Percentiles rank a stretch among this genome's conserved stretches.
Conservation (phyloP, 2,113 vertebrate genomes). For the Zeus faber region DNA sequence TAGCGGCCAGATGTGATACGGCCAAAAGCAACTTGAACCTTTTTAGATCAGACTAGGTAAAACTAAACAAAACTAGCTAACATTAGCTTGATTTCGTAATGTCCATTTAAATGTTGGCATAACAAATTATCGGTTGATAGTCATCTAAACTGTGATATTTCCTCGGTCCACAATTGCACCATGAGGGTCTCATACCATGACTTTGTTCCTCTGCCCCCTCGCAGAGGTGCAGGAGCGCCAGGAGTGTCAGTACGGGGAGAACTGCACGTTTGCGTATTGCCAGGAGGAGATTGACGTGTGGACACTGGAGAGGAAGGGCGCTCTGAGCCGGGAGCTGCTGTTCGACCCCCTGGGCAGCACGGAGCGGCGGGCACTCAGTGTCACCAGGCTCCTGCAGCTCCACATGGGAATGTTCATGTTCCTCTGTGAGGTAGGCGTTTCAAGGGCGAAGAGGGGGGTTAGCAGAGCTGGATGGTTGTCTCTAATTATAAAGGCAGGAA, state of each 20-base stretch:
- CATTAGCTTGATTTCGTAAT: too few relatives aligned
- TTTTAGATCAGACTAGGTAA: too few relatives aligned
- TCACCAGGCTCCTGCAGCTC: constrained; percentile 93
- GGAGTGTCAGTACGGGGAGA: constrained; percentile 98
- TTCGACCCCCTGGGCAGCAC: constrained; percentile 93
- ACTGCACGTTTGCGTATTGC: constrained; percentile 98
- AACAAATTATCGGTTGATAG: too few relatives aligned
- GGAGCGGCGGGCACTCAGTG: constrained; percentile 88
- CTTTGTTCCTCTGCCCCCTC: neutral
- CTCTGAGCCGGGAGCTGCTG: constrained; percentile 93
- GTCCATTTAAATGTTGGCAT: too few relatives aligned
- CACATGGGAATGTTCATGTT: constrained; percentile 99
- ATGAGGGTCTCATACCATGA: neutral
- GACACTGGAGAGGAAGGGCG: constrained; percentile 97
- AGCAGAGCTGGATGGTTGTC: too few relatives aligned
- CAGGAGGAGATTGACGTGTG: constrained; percentile 99
- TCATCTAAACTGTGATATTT: too few relatives aligned
- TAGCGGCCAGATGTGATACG: too few relatives aligned
- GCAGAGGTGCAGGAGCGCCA: constrained; percentile 97
- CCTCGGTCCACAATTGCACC: too few relatives aligned
- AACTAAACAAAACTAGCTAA: too few relatives aligned
- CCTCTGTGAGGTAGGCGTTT: constrained; percentile 90
- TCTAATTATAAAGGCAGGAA: too few relatives aligned
- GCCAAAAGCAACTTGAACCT: too few relatives aligned
- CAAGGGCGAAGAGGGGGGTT: too few relatives aligned